Conservation (phyloP, 2,113 vertebrate genomes). For the Gambusia holbrooki region DNA sequence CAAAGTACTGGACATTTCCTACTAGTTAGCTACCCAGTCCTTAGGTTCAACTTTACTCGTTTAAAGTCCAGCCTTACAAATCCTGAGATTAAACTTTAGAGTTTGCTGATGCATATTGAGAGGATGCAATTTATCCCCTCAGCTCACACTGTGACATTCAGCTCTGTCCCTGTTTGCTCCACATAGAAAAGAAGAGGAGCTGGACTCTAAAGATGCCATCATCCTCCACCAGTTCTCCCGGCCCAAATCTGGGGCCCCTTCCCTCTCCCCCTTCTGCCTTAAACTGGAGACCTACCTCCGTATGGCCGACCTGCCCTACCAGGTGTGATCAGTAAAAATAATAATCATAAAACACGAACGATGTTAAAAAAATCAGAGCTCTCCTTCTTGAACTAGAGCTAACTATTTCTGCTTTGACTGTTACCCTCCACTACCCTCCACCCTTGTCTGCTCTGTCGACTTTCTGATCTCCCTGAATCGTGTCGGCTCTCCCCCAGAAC, state of each 20-base stretch:
- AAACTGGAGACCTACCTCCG: slow-evolving; percentile 98
- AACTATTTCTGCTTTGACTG: not conserved
- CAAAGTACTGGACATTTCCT: not conserved
- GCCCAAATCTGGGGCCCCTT: slow-evolving; percentile 90
- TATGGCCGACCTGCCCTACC: slow-evolving; percentile 97
- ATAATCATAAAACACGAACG: not conserved
- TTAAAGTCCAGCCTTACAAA: not conserved
- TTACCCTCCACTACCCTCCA: not conserved
- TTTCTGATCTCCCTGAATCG: not conserved
- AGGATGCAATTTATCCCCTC: not conserved
- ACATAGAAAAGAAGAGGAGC: slow-evolving; percentile 93
- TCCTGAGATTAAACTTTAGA: not conserved
- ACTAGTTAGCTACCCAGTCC: too few relatives aligned
- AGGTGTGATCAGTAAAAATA: slow-evolving; percentile 79
- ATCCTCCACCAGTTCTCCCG: slow-evolving; percentile 98
- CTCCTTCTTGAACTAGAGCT: not conserved
- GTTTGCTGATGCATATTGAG: not conserved
- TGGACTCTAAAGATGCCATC: slow-evolving; percentile 96
- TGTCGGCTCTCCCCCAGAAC: slow-evolving; percentile 80
- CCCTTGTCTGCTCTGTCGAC: not conserved
- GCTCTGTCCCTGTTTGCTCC: slow-evolving; percentile 9
- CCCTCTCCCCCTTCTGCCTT: slow-evolving; percentile 96
- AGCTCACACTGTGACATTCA: not conserved
- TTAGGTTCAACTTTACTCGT: too few relatives aligned
- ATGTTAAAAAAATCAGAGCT: not conserved